These are phyloP conservation scores for Chiloscyllium plagiosum DNA, from an alignment of 2,113 vertebrate genomes.

Conservation along the genomic window DNA sequence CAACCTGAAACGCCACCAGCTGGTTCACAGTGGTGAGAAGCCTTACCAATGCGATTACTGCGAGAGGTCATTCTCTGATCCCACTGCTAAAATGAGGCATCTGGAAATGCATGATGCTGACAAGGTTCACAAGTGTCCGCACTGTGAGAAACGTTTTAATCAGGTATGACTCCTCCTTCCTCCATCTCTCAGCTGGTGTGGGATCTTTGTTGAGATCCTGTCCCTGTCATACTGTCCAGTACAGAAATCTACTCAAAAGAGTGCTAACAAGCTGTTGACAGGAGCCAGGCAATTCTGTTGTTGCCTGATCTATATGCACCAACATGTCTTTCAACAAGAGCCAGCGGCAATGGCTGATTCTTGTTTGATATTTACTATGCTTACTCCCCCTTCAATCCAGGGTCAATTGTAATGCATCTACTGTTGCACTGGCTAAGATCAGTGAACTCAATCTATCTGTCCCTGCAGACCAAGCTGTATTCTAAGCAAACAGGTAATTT, in stretches of 20 bases:
- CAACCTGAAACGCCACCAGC: slow-evolving; percentile 91
- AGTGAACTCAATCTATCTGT: neutral
- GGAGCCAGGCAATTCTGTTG: neutral
- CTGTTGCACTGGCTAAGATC: neutral
- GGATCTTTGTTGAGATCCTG: neutral
- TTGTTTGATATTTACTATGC: neutral
- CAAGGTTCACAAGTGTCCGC: slow-evolving; percentile 91
- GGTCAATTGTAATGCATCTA: neutral
- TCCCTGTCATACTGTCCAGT: neutral
- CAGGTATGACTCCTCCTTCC: slow-evolving; percentile 63
- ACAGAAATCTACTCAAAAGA: neutral
- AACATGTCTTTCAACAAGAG: neutral
- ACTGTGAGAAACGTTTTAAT: slow-evolving; percentile 95
- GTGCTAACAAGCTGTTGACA: neutral
- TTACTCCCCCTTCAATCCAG: neutral
- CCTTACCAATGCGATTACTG: slow-evolving; percentile 93
- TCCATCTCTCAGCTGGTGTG: neutral
- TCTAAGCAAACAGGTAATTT: neutral
- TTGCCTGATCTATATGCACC: neutral
- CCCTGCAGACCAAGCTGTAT: too few relatives aligned
- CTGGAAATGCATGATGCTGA: slow-evolving; percentile 89
- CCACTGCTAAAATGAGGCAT: slow-evolving; percentile 96
- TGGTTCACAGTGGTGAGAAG: slow-evolving; percentile 95
- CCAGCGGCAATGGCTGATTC: neutral
- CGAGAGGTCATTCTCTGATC: slow-evolving; percentile 87